phyloP scores from a whole-genome alignment of 1,140 invertebrate species.

The Drosophila nigromelanica region DNA sequence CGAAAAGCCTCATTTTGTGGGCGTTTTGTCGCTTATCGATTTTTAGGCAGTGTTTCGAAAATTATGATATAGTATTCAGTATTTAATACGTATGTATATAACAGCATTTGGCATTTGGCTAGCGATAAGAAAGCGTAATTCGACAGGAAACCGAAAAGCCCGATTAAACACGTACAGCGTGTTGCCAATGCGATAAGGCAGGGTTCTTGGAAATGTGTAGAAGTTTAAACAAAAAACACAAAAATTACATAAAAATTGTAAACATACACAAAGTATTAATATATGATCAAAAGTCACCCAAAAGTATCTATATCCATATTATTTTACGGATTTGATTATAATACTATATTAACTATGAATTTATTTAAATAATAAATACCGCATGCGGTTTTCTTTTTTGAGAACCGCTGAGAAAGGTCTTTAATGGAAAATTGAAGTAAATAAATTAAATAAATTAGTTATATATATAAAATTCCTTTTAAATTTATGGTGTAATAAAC shows the following conservation, averaged over 20 bases:
- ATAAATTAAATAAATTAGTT: neutral
- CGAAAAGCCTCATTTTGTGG: conserved; percentile 18
- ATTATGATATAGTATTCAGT: conserved; percentile 3
- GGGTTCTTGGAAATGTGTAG: neutral
- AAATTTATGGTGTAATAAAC: neutral
- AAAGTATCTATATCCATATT: too few relatives aligned
- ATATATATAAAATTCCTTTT: neutral
- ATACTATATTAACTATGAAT: too few relatives aligned
- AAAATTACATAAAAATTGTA: neutral
- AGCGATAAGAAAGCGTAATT: neutral
- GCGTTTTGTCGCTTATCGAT: conserved; percentile 29
- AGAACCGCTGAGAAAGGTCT: neutral
- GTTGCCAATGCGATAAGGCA: conserved; percentile 3
- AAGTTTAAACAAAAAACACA: neutral
- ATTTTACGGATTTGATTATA: too few relatives aligned
- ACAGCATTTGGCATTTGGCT: neutral
- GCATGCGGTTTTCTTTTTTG: neutral
- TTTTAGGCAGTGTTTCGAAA: neutral
- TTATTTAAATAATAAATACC: too few relatives aligned
- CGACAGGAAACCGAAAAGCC: neutral
- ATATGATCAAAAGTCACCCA: too few relatives aligned
- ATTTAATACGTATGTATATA: neutral
- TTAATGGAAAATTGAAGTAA: neutral
- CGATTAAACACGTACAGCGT: conserved; percentile 3
- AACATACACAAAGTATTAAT: neutral